Base-by-base conservation (phyloP, 2,797 vertebrate species). In the Phataginus tricuspis region DNA sequence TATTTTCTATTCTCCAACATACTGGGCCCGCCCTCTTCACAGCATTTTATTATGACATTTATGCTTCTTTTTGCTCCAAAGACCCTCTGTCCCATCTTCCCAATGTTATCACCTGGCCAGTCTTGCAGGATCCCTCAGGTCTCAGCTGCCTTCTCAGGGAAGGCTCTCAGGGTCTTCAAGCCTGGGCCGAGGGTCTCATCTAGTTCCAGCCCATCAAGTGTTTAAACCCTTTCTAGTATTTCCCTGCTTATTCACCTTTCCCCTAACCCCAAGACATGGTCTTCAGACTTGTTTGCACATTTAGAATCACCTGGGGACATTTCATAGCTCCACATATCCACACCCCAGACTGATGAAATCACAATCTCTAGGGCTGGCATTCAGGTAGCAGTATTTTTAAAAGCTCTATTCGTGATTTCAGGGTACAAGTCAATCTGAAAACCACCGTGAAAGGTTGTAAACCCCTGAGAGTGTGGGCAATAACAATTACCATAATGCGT, bases 151-250 rank as follows among this genome's bases (percentile, higher is more conserved):
- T 86, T 10, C 34, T 12, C 0, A 0, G n/a, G n/a, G 27, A 63
- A 57, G 14, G 18, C 13, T 69, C 34, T 31, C 66, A 21, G 53
- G 13, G 27, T 16, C 23, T 80, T 29, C 34, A 31, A 66, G 29
- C 16, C 57, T 34, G 45, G 37, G 18, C 8, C 2, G 34, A 92
- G 31, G 9, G n/a, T 31, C 7, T 8, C 68, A 23, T 3, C 0
- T 3, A 2, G 0, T 8, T 23, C 25, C 25, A 5, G 21, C 49
- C 27, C 4, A 15, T 34, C 53, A n/a, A 0, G 12, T 16, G 12
- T 31, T 90, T 63, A 66, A 93, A 69, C 7, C 7, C 57, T 79
- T 85, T 7, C 72, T 55, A 4, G 10, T 39, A 72, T n/a, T 68
- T 39, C 29, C 13, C 8, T 34, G 27, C 7, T 34, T 71, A 25